Evolutionary conservation across 2,797 vertebrate species (phyloP), one percentile per base, ranked within the genome.

Genomic region (Streptopelia turtur): DNA sequence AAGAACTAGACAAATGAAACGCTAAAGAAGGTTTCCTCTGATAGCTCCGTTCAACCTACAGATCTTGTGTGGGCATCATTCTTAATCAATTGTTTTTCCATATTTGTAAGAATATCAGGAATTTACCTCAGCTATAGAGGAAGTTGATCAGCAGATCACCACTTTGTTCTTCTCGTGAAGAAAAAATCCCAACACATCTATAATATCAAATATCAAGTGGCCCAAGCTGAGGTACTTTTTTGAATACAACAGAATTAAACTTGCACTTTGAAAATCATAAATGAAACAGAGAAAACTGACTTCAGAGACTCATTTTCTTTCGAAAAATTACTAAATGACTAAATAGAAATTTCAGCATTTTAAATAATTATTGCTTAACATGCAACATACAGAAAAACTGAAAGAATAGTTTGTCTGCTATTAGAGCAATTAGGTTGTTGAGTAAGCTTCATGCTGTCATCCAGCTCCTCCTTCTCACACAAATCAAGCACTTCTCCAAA

Each of bases 381-480:
- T 31, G 30, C 17, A 96, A 97, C 97, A 97, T 97, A 86, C 74
- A 97, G 93, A 90, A 98, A 97, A 77, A 17, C 10, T 2, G 64
- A 57, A 45, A 96, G 72, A 37, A 97, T 56, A 35, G 91, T 82
- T 70, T 96, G 89, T 45, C 71, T 84, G 13, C 74, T 92, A 27
- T 97, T 92, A 5, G 50, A 21, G 16, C 79, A 57, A 41, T 64
- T 56, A 45, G 45, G 37, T 49, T 90, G 94, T 33, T 89, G 64
- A 21, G 68, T 77, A 45, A 25, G 94, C n/a, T 82, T 83, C 90
- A 18, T 97, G 83, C 27, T 64, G 83, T 35, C 95, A 66, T 97
- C 96, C 78, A 97, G 45, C 41, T 97, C 97, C 12, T 97, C 96
- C 21, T 95, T 96, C 64, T 98, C 97, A 90, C 96, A 97, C 16